Percentiles rank a stretch among this genome's conserved stretches.
Conservation (phyloP, 2,888 invertebrate species). For the Clusia tigrina region DNA sequence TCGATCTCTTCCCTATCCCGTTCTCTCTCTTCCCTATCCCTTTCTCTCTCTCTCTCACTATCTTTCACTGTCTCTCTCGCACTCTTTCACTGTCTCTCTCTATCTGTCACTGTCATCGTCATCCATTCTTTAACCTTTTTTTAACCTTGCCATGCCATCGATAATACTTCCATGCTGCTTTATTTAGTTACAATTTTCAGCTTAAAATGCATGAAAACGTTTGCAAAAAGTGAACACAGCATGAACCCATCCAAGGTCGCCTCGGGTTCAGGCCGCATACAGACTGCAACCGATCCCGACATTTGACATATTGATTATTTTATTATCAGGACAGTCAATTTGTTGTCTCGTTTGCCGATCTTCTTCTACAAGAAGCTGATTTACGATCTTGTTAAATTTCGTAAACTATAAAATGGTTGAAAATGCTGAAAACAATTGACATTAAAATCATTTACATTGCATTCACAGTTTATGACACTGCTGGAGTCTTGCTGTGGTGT, state of each 20-base stretch:
- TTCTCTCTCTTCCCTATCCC: no score
- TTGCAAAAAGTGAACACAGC: slow-evolving; percentile 8
- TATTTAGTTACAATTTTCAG: no score
- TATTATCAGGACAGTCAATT: background rate
- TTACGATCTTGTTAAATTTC: slow-evolving; percentile 42
- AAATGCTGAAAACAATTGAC: slow-evolving; percentile 47
- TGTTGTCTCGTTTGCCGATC: background rate
- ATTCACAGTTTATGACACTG: slow-evolving; percentile 16
- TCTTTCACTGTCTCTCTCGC: no score
- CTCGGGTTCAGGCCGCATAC: background rate
- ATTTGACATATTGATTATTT: slow-evolving; percentile 1
- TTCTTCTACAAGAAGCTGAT: slow-evolving; percentile 32
- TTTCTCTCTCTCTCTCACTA: no score
- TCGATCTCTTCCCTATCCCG: no score
- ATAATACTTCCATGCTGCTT: no score
- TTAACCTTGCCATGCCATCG: no score
- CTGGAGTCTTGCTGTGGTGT: no score
- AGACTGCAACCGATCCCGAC: background rate
- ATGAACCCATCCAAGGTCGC: background rate
- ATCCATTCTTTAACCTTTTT: no score
- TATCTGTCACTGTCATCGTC: no score
- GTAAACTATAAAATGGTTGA: slow-evolving; percentile 29
- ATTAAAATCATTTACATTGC: slow-evolving; percentile 53
- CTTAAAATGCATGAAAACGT: no score
- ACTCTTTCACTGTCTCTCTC: no score